phyloP scores from a whole-genome alignment of 1,140 invertebrate genomes.

The Berghia stephanieae region DNA sequence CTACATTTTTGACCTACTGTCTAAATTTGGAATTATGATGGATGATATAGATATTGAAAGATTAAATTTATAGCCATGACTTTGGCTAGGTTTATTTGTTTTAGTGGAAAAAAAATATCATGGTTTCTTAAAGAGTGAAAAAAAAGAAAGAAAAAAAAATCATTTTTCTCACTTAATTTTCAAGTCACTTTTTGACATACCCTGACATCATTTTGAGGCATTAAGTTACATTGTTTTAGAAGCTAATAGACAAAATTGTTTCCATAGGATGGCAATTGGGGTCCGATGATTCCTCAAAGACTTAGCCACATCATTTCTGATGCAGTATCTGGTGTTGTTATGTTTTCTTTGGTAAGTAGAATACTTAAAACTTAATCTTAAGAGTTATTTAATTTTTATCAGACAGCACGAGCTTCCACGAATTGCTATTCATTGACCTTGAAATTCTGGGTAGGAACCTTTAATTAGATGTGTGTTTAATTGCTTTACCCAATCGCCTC shows the following conservation, averaged over 20 bases:
- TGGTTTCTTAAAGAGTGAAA: background rate
- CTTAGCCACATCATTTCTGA: constrained; percentile 54
- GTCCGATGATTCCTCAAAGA: constrained; percentile 50
- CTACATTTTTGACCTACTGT: no score
- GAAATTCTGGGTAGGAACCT: no score
- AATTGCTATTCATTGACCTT: no score
- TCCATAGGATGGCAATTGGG: constrained; percentile 52
- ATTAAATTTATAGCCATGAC: no score
- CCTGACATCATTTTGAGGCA: no score
- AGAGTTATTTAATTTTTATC: no score
- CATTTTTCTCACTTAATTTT: background rate
- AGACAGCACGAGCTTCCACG: no score
- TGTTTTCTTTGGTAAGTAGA: constrained; percentile 49
- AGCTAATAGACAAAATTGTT: background rate
- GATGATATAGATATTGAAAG: no score
- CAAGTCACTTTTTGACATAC: background rate
- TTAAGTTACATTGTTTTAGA: background rate
- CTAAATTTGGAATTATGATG: no score
- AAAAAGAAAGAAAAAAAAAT: background rate
- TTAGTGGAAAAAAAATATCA: background rate
- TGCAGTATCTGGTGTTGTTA: constrained; percentile 48
- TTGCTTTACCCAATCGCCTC: no score
- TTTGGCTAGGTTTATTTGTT: background rate
- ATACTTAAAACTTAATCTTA: background rate
- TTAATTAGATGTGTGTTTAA: no score